phyloP scores from a whole-genome alignment of 2,113 vertebrate species.

The Octodon degus region DNA sequence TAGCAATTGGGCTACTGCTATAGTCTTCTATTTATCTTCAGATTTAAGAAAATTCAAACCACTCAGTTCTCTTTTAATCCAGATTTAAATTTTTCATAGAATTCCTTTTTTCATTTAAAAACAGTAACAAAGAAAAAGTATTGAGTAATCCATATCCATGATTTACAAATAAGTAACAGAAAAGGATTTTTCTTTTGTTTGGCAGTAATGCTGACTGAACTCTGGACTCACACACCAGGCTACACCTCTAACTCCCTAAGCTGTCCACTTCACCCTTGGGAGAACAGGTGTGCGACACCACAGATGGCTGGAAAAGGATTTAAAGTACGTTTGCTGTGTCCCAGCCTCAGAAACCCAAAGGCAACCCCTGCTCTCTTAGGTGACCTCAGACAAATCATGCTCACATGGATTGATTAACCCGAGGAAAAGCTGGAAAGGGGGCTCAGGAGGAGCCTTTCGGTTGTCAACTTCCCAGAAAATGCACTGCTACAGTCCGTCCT shows the following conservation, averaged over 20 bases:
- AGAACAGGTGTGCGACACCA: not conserved
- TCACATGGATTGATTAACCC: not conserved
- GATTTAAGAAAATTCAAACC: conserved; percentile 2
- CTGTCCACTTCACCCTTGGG: not conserved
- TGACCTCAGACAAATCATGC: not conserved
- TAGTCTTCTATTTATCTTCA: conserved; percentile 1
- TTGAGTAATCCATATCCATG: not conserved
- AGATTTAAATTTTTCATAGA: not conserved
- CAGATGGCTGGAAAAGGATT: not conserved
- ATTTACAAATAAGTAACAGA: not conserved
- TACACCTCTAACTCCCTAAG: not conserved
- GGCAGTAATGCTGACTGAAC: not conserved
- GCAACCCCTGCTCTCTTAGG: not conserved
- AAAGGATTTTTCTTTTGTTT: not conserved
- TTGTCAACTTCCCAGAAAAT: not conserved
- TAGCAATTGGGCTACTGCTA: not conserved
- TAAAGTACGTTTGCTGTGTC: not conserved
- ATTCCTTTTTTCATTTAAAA: not conserved
- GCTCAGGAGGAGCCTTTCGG: not conserved
- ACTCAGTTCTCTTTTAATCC: not conserved
- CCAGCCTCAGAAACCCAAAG: not conserved
- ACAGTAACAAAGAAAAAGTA: not conserved
- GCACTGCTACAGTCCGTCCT: not conserved
- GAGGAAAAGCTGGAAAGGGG: not conserved
- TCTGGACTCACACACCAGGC: not conserved